Evolutionary conservation across 2,888 invertebrate species (phyloP), one percentile per base, ranked within the genome.

Genomic region (Folsomia candida): DNA sequence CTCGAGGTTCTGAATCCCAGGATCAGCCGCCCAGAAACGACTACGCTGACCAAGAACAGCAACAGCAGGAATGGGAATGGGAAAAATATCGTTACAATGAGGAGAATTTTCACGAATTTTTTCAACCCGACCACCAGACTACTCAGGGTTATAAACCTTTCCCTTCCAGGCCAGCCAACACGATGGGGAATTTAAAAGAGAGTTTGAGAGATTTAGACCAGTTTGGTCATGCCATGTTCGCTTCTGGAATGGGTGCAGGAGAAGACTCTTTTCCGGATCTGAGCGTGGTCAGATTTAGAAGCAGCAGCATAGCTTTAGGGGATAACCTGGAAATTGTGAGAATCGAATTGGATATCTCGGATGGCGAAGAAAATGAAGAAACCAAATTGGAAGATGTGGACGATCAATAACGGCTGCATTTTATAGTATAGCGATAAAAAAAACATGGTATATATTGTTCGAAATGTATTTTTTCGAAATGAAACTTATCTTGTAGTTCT

Each of bases 301-400:
- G n/a, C 4, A 62, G 62, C 28, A 62, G 62, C n/a, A 28, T 62
- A 28, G 11, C 62, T 20, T 27, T 62, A 14, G 62, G 62, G 22
- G 28, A 27, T 28, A 29, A 27, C 26, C 26, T 62, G n/a, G 62
- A 62, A 20, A 62, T 62, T 28, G 62, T 62, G 18, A 24, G 29
- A 27, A 62, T 62, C 4, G 29, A 28, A 62, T 4, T 62, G 20
- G 29, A 62, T 22, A 2, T 62, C 14, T 62, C 62, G 18, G 59
- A 59, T 3, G 29, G n/a, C 6, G 62, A 26, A 20, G 62, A 62
- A n/a, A 29, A 62, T 62, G 62, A 28, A 27, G 62, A 62, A 29
- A 62, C 62, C 28, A 14, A 62, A n/a, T 27, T 62, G 27, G 62
- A 62, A 27, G 37, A 37, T 4, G 37, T 37, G 14, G 62, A 62